Percentiles rank a stretch among this genome's conserved stretches.
Conservation (phyloP, 2,888 invertebrate species). For the Shargacucullia verbasci region DNA sequence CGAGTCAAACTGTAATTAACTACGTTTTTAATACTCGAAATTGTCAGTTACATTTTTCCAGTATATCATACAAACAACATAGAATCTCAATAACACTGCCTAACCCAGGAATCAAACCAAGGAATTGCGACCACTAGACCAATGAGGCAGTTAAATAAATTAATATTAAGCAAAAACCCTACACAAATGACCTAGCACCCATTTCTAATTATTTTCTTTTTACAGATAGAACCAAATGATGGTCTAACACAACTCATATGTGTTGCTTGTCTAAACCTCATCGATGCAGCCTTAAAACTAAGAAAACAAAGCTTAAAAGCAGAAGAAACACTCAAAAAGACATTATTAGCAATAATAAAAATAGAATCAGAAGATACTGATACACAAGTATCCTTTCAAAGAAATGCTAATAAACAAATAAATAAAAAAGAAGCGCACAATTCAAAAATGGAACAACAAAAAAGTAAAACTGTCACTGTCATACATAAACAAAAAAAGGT, state of each 20-base stretch:
- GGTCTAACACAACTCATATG: constrained; percentile 55
- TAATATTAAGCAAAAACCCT: too few relatives aligned
- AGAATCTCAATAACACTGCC: too few relatives aligned
- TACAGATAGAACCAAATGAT: constrained; percentile 54
- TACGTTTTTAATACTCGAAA: too few relatives aligned
- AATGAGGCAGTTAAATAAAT: too few relatives aligned
- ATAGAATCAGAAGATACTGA: constrained; percentile 5
- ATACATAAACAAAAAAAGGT: neutral
- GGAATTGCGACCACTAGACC: too few relatives aligned
- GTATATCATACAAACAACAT: too few relatives aligned
- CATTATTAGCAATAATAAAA: constrained; percentile 1
- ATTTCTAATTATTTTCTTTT: neutral
- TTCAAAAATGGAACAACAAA: constrained; percentile 2
- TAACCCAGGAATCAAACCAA: too few relatives aligned
- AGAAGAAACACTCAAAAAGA: constrained; percentile 38
- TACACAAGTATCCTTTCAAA: neutral
- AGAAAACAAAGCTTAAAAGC: constrained; percentile 42
- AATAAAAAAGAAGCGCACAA: constrained; percentile 1
- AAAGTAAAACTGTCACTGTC: constrained; percentile 5
- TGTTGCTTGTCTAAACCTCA: constrained; percentile 31
- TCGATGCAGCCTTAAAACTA: constrained; percentile 42
- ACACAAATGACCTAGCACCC: too few relatives aligned
- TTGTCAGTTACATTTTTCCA: too few relatives aligned
- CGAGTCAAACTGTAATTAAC: too few relatives aligned
- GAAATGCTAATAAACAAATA: neutral